Conservation (phyloP, 2,113 vertebrate species). For the Empidonax alnorum region DNA sequence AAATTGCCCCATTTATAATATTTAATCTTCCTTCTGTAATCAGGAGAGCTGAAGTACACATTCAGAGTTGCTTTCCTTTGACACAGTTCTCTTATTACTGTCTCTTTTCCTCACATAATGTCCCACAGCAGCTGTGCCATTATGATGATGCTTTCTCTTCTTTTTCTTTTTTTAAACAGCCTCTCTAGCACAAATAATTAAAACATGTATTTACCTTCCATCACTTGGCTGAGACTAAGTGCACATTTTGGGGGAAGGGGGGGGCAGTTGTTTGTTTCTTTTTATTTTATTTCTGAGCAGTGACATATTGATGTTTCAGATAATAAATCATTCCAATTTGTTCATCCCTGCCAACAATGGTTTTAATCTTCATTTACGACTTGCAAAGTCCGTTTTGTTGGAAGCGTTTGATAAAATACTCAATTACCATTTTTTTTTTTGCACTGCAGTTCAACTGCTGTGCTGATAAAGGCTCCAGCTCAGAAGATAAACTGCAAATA, state of each 20-base stretch:
- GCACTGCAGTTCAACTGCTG: conserved; percentile 77
- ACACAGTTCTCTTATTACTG: conserved; percentile 72
- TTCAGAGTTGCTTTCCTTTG: conserved; percentile 71
- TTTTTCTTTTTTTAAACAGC: conserved; percentile 44
- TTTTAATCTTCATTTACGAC: conserved; percentile 89
- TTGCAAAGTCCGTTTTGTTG: conserved; percentile 82
- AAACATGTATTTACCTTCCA: conserved; percentile 81
- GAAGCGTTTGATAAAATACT: conserved; percentile 86
- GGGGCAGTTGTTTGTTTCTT: conserved; percentile 64
- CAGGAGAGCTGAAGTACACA: conserved; percentile 63
- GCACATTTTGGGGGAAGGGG: conserved; percentile 5
- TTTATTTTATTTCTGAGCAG: conserved; percentile 77
- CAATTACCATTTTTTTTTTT: conserved; percentile 81
- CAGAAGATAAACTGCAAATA: conserved; percentile 83
- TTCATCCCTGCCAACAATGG: conserved; percentile 82
- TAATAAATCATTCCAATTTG: conserved; percentile 89
- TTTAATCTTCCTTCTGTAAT: conserved; percentile 72
- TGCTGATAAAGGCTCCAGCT: conserved; percentile 76
- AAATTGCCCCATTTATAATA: conserved; percentile 73
- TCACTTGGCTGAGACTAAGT: conserved; percentile 59
- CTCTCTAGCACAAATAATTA: conserved; percentile 81
- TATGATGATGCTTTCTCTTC: conserved; percentile 73
- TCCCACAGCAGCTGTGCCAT: conserved; percentile 76
- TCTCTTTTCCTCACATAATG: conserved; percentile 77
- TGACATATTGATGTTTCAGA: conserved; percentile 82